These are phyloP conservation scores for Formica exsecta DNA, from an alignment of 1,140 invertebrate species.

Conservation along the genomic window DNA sequence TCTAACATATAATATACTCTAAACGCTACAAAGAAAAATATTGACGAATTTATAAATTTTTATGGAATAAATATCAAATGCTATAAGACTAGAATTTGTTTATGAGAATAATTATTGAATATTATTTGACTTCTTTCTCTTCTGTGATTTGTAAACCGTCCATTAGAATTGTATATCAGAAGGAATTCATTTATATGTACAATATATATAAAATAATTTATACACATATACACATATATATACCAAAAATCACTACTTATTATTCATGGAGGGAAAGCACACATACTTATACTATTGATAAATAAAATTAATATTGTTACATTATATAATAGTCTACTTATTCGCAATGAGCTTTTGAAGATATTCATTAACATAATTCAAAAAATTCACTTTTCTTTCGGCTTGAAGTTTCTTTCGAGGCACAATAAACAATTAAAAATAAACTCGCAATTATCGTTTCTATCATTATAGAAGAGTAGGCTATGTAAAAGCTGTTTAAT, in stretches of 20 bases:
- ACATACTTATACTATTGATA: conserved; percentile 47
- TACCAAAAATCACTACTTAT: conserved; percentile 45
- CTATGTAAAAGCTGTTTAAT: conserved; percentile 14
- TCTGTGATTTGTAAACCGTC: conserved; percentile 26
- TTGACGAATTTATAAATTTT: conserved; percentile 28
- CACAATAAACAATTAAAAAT: conserved; percentile 19
- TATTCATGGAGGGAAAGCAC: conserved; percentile 2
- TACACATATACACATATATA: conserved; percentile 34
- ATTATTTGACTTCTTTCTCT: background rate
- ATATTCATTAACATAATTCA: background rate
- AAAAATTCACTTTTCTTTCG: background rate
- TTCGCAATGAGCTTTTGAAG: background rate
- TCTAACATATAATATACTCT: background rate
- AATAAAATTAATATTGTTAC: conserved; percentile 62
- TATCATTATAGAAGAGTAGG: background rate
- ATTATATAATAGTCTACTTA: conserved; percentile 6
- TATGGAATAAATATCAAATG: conserved; percentile 19
- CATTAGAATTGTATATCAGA: conserved; percentile 32
- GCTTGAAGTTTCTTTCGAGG: background rate
- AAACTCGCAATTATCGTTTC: conserved; percentile 2
- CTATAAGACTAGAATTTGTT: conserved; percentile 21
- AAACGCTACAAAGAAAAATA: conserved; percentile 14
- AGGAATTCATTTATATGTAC: conserved; percentile 54
- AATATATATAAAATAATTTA: conserved; percentile 61
- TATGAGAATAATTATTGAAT: background rate